Evolutionary conservation across 2,888 invertebrate species (phyloP).

Genomic region (Oscheius sp.): DNA sequence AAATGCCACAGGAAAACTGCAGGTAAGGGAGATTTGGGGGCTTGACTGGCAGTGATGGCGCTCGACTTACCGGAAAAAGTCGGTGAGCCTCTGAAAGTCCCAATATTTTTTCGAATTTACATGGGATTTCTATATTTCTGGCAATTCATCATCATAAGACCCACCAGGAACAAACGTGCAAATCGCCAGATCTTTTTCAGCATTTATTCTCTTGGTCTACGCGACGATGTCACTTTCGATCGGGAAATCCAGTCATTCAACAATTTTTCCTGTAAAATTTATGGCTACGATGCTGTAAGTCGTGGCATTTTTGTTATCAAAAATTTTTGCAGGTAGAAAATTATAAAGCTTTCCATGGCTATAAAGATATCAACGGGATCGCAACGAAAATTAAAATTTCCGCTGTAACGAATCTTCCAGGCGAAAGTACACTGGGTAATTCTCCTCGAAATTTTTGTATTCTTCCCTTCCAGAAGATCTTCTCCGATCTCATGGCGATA

Average conservation of each 20-base stretch:
- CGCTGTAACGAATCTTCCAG: not conserved
- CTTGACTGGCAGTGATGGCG: too few species aligned
- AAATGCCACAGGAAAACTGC: not conserved
- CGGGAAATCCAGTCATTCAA: conserved; percentile 32
- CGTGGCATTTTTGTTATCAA: not conserved
- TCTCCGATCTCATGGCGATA: conserved; percentile 15
- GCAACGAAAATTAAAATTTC: conserved; percentile 17
- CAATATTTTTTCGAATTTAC: not conserved
- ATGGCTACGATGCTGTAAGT: conserved; percentile 30
- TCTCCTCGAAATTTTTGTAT: not conserved
- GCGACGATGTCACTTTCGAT: conserved; percentile 36
- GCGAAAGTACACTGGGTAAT: conserved; percentile 13
- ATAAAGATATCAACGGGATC: conserved; percentile 2
- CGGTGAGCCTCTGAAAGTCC: too few species aligned
- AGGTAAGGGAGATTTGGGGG: not conserved
- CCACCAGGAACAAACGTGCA: not conserved
- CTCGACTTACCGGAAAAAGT: too few species aligned
- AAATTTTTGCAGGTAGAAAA: not conserved
- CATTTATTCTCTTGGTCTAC: conserved; percentile 31
- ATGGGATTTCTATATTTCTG: not conserved
- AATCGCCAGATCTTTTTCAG: conserved; percentile 1
- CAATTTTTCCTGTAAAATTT: conserved; percentile 21
- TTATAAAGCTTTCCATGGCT: not conserved
- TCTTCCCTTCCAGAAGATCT: conserved; percentile 16
- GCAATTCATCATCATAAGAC: too few species aligned